These are phyloP conservation scores for Lacanobia wlatinum DNA, from an alignment of 2,888 invertebrate genomes.

Conservation along the genomic window DNA sequence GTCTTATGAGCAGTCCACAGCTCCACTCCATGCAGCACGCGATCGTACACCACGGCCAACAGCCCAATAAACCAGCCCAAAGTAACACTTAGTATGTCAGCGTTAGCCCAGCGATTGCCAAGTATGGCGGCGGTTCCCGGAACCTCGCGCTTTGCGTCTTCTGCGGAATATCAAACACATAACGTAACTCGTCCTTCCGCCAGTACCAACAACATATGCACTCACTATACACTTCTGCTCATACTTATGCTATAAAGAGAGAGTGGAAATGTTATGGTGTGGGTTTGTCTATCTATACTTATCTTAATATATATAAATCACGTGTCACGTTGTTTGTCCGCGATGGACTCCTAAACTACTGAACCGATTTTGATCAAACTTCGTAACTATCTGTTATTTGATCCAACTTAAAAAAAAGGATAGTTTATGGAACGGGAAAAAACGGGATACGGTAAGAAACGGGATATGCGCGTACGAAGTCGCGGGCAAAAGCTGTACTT, in stretches of 20 bases:
- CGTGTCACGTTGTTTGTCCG: no score
- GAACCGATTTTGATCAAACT: no score
- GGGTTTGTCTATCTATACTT: no score
- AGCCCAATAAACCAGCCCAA: slow-evolving; percentile 62
- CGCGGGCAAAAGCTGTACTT: no score
- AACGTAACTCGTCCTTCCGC: slow-evolving; percentile 81
- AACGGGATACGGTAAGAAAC: no score
- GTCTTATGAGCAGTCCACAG: slow-evolving; percentile 32
- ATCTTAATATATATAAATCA: no score
- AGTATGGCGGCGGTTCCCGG: slow-evolving; percentile 80
- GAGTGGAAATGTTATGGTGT: not conserved
- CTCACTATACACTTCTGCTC: slow-evolving; percentile 42
- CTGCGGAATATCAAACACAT: slow-evolving; percentile 82
- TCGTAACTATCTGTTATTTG: no score
- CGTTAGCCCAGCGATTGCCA: slow-evolving; percentile 65
- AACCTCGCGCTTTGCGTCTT: slow-evolving; percentile 76
- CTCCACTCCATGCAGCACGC: slow-evolving; percentile 29
- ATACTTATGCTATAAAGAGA: not conserved
- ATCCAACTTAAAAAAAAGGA: no score
- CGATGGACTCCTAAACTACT: no score
- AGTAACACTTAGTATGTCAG: slow-evolving; percentile 72
- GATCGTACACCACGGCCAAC: slow-evolving; percentile 42
- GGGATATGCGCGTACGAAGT: no score
- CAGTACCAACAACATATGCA: slow-evolving; percentile 41
- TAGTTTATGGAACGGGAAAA: no score